phyloP scores from a whole-genome alignment of 2,113 vertebrate species.

The Nematolebias whitei region DNA sequence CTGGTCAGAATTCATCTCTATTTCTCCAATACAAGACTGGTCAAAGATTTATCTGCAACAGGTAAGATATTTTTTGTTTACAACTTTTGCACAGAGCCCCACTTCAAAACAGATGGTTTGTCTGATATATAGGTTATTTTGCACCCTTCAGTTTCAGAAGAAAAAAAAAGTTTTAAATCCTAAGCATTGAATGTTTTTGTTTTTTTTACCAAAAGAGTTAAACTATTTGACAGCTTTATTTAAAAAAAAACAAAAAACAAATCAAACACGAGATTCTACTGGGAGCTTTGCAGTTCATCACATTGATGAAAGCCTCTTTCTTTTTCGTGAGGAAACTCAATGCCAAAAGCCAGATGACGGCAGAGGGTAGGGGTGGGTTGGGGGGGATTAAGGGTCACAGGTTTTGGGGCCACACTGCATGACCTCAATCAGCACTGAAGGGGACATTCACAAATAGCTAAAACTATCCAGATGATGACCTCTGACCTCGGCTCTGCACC shows the following conservation, averaged over 20 bases:
- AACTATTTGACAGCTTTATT: constrained; percentile 22
- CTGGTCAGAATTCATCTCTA: no score
- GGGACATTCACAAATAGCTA: constrained; percentile 68
- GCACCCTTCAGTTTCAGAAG: no score
- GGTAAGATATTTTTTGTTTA: no score
- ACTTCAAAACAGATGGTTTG: no score
- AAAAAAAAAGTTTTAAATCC: background rate
- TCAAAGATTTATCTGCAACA: no score
- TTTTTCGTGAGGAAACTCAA: constrained; percentile 41
- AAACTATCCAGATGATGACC: constrained; percentile 83
- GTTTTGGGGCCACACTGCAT: constrained; percentile 59
- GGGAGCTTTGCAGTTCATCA: constrained; percentile 19
- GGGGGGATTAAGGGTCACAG: constrained; percentile 67
- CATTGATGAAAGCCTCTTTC: constrained; percentile 11
- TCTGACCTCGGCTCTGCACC: constrained; percentile 62
- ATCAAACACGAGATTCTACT: constrained; percentile 17
- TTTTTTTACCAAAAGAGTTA: no score
- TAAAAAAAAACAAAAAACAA: constrained; percentile 3
- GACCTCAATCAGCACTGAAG: constrained; percentile 70
- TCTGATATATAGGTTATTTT: no score
- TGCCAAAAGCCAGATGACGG: constrained; percentile 58
- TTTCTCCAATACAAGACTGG: no score
- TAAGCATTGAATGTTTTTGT: background rate
- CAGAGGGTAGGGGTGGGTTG: no score
- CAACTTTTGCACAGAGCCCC: no score